A percentile compares a stretch with the other conserved stretches of the same genome.
Evolutionary conservation across 2,888 invertebrate genomes (phyloP).

Genomic region (Tribolium freemani): DNA sequence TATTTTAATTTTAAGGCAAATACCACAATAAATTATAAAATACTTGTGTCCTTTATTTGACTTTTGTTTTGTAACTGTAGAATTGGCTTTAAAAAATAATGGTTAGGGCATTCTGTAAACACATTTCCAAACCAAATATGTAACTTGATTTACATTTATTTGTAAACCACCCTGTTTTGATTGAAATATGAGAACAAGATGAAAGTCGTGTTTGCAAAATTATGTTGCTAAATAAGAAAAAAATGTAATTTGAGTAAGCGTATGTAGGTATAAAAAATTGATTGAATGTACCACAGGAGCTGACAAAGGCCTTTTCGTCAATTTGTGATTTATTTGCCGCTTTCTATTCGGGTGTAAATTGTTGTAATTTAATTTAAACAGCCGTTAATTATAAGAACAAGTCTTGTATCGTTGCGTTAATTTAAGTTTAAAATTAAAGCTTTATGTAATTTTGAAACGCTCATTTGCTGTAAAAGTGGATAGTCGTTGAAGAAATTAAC

Average conservation of each 20-base stretch:
- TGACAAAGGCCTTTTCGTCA: neutral
- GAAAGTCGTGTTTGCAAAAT: too few relatives aligned
- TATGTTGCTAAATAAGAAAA: neutral
- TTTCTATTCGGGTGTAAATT: neutral
- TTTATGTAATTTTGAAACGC: constrained; percentile 37
- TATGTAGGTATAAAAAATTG: neutral
- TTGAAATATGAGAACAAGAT: neutral
- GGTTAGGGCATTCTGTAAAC: too few relatives aligned
- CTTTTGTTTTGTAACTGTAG: too few relatives aligned
- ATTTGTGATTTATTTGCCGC: neutral
- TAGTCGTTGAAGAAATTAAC: constrained; percentile 41
- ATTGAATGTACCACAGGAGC: neutral
- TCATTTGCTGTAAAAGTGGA: constrained; percentile 32
- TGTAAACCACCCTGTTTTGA: neutral
- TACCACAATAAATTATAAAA: too few relatives aligned
- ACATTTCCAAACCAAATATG: too few relatives aligned
- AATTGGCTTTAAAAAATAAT: too few relatives aligned
- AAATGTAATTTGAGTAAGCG: neutral
- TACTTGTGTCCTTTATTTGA: too few relatives aligned
- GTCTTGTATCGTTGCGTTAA: constrained; percentile 39
- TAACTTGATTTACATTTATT: too few relatives aligned
- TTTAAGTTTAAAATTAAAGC: constrained; percentile 44
- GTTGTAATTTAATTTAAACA: constrained; percentile 25
- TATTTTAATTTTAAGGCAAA: neutral
- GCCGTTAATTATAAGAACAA: constrained; percentile 38